A percentile compares a stretch with the other conserved stretches of the same genome.
Conservation (phyloP, 2,113 vertebrate species). For the Neofelis nebulosa region DNA sequence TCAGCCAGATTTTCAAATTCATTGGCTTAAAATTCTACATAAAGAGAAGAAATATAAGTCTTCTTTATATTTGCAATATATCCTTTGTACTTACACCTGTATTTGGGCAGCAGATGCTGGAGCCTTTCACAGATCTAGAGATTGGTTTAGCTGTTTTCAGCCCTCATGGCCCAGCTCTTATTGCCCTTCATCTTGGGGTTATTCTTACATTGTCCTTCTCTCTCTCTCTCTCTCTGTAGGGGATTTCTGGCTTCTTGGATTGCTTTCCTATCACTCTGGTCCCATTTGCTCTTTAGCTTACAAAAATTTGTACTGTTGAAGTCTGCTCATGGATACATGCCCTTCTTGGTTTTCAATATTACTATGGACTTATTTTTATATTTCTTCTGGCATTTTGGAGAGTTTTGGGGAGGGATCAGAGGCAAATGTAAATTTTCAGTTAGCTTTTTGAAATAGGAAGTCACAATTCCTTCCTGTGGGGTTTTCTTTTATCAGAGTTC, state of each 20-base stretch:
- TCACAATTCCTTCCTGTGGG: background rate
- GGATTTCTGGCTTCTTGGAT: background rate
- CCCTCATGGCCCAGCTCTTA: background rate
- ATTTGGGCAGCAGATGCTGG: background rate
- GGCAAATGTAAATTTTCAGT: background rate
- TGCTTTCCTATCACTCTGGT: background rate
- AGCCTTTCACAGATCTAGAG: background rate
- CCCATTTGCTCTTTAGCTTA: background rate
- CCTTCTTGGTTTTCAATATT: constrained; percentile 19
- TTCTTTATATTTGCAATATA: background rate
- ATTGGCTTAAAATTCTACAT: constrained; percentile 35
- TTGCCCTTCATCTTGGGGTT: background rate
- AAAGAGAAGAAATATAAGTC: background rate
- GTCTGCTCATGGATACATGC: background rate
- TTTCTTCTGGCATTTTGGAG: constrained; percentile 22
- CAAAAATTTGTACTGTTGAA: background rate
- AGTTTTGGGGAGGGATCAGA: background rate
- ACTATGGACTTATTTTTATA: background rate
- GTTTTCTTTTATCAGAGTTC: constrained; percentile 13
- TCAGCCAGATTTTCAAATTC: constrained; percentile 28
- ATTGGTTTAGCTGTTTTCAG: background rate
- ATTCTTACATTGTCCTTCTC: background rate
- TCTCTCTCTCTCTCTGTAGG: background rate
- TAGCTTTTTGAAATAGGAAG: constrained; percentile 24
- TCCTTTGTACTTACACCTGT: background rate